A percentile compares a stretch with the other conserved stretches of the same genome.
Evolutionary conservation across 2,113 vertebrate genomes (phyloP).

Genomic region (Oryzias celebensis): DNA sequence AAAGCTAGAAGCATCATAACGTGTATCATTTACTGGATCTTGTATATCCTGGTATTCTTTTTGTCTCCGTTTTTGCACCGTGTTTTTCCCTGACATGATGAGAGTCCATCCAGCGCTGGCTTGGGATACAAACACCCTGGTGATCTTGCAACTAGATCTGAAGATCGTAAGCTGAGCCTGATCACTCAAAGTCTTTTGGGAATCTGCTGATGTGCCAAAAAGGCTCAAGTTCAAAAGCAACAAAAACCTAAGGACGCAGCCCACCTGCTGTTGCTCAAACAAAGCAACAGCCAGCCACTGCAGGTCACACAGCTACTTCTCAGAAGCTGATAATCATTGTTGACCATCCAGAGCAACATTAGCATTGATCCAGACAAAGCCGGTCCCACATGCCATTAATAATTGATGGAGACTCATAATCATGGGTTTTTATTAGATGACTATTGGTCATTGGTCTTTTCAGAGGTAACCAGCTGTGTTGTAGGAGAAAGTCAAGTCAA

Average conservation of each 20-base stretch:
- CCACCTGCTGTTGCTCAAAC: slow-evolving; percentile 77
- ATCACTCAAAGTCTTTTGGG: slow-evolving; percentile 65
- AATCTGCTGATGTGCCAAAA: slow-evolving; percentile 70
- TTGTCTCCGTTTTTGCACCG: neutral
- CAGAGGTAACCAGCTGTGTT: slow-evolving; percentile 58
- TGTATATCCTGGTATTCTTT: too few relatives aligned
- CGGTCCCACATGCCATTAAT: slow-evolving; percentile 53
- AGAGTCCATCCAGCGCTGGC: slow-evolving; percentile 6
- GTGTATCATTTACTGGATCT: too few relatives aligned
- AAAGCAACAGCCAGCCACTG: slow-evolving; percentile 63
- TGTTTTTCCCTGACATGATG: neutral
- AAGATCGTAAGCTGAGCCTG: slow-evolving; percentile 63
- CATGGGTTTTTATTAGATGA: slow-evolving; percentile 57
- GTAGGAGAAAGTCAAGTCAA: slow-evolving; percentile 48
- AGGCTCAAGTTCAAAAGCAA: slow-evolving; percentile 74
- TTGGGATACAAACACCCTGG: slow-evolving; percentile 26
- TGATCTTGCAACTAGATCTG: slow-evolving; percentile 59
- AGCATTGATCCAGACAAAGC: slow-evolving; percentile 67
- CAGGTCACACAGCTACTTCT: slow-evolving; percentile 59
- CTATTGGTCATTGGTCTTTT: slow-evolving; percentile 45
- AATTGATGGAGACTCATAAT: slow-evolving; percentile 70
- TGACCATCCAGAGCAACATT: slow-evolving; percentile 49
- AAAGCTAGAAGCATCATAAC: too few relatives aligned
- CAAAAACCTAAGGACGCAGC: slow-evolving; percentile 69
- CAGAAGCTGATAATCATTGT: slow-evolving; percentile 36